These are phyloP conservation scores for Vulpes lagopus DNA, from an alignment of 2,113 vertebrate species.

Conservation along the genomic window DNA sequence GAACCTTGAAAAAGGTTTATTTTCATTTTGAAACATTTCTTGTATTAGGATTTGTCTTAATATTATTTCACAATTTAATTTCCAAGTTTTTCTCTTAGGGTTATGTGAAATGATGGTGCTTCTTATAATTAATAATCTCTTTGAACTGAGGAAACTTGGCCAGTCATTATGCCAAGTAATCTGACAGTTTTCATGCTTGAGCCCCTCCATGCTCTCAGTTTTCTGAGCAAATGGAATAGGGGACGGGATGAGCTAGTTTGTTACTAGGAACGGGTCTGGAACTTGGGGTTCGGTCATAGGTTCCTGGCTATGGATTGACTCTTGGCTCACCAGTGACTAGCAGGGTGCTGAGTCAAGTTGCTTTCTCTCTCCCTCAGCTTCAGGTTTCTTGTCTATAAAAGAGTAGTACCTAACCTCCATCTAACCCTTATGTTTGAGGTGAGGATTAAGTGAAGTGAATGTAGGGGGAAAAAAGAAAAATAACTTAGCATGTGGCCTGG, in stretches of 20 bases:
- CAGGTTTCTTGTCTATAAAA: constrained; percentile 9
- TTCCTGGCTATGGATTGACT: neutral
- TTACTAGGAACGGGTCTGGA: neutral
- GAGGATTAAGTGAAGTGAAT: neutral
- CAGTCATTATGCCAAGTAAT: neutral
- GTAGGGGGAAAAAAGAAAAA: neutral
- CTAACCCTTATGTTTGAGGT: neutral
- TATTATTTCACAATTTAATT: constrained; percentile 10
- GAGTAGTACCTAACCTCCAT: neutral
- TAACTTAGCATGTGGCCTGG: neutral
- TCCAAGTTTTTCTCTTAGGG: neutral
- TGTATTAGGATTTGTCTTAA: neutral
- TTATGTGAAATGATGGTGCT: neutral
- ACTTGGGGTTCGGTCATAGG: neutral
- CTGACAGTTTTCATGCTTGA: neutral
- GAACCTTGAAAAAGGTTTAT: neutral
- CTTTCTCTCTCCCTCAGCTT: neutral
- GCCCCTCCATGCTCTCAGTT: neutral
- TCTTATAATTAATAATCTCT: neutral
- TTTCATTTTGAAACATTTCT: neutral
- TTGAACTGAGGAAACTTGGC: neutral
- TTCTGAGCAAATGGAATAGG: neutral
- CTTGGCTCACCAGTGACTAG: neutral
- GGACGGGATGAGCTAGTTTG: neutral
- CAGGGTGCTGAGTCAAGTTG: neutral